phyloP scores from a whole-genome alignment of 2,113 vertebrate genomes.

The Anolis sagrei region DNA sequence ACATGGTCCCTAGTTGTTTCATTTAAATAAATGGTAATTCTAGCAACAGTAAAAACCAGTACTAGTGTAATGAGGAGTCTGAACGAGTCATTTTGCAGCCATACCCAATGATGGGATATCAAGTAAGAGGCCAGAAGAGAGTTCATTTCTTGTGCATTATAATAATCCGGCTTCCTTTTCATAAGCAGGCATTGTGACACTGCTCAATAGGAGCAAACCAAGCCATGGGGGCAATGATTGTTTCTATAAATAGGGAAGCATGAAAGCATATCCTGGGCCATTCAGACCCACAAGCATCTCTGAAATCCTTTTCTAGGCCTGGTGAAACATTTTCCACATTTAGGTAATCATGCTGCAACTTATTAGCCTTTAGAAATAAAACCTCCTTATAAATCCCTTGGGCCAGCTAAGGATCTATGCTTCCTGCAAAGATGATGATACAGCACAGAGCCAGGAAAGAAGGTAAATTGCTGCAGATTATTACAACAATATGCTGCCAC shows the following conservation, averaged over 20 bases:
- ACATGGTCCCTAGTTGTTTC: too few relatives aligned
- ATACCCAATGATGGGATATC: neutral
- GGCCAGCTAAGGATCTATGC: constrained; percentile 5
- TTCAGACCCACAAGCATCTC: constrained; percentile 18
- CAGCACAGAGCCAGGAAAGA: neutral
- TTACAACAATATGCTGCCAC: constrained; percentile 1
- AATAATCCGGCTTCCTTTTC: constrained; percentile 16
- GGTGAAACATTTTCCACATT: constrained; percentile 40
- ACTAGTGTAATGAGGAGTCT: neutral
- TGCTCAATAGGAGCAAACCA: constrained; percentile 26
- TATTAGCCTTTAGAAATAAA: constrained; percentile 37
- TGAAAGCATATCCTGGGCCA: constrained; percentile 29
- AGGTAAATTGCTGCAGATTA: constrained; percentile 1
- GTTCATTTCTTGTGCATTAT: neutral
- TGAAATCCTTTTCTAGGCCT: constrained; percentile 18
- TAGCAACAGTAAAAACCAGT: neutral
- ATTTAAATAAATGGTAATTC: neutral
- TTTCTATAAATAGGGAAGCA: constrained; percentile 34
- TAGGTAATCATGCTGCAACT: constrained; percentile 31
- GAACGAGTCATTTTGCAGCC: neutral
- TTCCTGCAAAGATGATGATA: neutral
- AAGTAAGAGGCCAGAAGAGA: neutral
- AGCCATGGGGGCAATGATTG: constrained; percentile 19
- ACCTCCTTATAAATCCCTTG: constrained; percentile 16
- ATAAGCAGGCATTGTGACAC: neutral